Evolutionary conservation across 1,140 invertebrate genomes (phyloP).

Genomic region (Pogonomyrmex californicus): DNA sequence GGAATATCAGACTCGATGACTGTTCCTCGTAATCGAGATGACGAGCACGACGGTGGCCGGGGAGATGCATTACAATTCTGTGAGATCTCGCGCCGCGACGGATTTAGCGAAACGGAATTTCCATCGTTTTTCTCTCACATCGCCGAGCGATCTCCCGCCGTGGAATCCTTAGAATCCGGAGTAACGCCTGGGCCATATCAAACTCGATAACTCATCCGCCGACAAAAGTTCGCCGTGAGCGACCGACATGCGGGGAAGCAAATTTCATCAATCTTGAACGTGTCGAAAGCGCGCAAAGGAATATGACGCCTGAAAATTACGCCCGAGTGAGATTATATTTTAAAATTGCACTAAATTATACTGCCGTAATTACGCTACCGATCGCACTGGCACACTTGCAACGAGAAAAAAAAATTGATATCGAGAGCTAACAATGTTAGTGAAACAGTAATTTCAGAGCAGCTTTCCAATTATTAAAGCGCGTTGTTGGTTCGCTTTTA

Average conservation of each 20-base stretch:
- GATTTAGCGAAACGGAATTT: conserved; percentile 65
- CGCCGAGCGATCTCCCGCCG: conserved; percentile 1
- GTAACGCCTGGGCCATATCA: neutral
- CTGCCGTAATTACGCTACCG: conserved; percentile 1
- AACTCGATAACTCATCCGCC: conserved; percentile 23
- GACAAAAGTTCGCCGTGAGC: conserved; percentile 23
- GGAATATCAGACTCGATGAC: conserved; percentile 34
- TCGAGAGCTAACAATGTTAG: conserved; percentile 20
- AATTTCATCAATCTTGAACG: conserved; percentile 34
- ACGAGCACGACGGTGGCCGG: neutral
- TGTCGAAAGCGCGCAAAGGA: conserved; percentile 31
- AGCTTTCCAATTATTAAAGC: conserved; percentile 64
- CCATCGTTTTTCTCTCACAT: neutral
- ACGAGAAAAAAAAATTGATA: conserved; percentile 19
- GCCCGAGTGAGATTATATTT: conserved; percentile 19
- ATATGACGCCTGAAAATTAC: conserved; percentile 28
- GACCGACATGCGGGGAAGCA: conserved; percentile 26
- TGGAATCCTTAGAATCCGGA: conserved; percentile 9
- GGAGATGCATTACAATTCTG: conserved; percentile 42
- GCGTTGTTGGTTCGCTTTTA: conserved; percentile 57
- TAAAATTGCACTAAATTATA: conserved; percentile 41
- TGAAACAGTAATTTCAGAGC: conserved; percentile 18
- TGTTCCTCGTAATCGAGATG: neutral
- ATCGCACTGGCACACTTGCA: conserved; percentile 1
- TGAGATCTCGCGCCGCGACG: neutral